Evolutionary conservation across 2,113 vertebrate species (phyloP), one percentile per base, ranked within the genome.

Genomic region (Brevimyrus niger): DNA sequence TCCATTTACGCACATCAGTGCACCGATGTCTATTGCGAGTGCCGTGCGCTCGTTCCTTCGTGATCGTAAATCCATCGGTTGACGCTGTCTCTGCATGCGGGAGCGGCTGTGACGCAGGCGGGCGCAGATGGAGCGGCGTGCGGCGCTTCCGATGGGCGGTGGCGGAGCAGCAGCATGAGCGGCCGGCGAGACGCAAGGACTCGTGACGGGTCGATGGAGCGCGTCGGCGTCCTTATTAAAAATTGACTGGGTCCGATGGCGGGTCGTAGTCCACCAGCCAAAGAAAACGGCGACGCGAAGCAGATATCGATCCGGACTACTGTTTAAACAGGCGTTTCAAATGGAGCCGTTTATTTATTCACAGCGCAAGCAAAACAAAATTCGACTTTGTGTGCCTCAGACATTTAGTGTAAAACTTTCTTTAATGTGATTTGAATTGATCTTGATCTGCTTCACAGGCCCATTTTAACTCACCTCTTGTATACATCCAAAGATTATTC

Each of bases 351-450:
- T 19, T 58, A 31, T 87, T 21, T 58, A 58, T 53, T 51, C 31
- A 51, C 51, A 87, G 31, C 51, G 31, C 82, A 58, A 58, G 35
- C 73, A 80, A 80, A 80, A 38, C 15, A 50, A 86, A 27, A 86
- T 58, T 13, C 13, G 11, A 58, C 27, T 58, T 19, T 35, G 19
- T 38, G 31, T 19, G n/a, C 35, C 31, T 9, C 86, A 58, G 50
- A 87, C 51, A 58, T 44, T 87, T 61, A 19, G 73, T 80, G 73
- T 80, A 80, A 17, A 86, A 58, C 50, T 87, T 87, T 55, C 50
- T 87, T 31, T 51, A 86, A 48, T 86, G 47, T 47, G 85, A 48
- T 86, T 48, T 86, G n/a, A 86, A 50, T 86, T 86, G n/a, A 86
- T 86, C 48, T 50, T 51, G 31, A 47, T 31, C 4, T 76, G 51